These are phyloP conservation scores for Rhagium mordax DNA, from an alignment of 2,888 invertebrate species.

Conservation along the genomic window DNA sequence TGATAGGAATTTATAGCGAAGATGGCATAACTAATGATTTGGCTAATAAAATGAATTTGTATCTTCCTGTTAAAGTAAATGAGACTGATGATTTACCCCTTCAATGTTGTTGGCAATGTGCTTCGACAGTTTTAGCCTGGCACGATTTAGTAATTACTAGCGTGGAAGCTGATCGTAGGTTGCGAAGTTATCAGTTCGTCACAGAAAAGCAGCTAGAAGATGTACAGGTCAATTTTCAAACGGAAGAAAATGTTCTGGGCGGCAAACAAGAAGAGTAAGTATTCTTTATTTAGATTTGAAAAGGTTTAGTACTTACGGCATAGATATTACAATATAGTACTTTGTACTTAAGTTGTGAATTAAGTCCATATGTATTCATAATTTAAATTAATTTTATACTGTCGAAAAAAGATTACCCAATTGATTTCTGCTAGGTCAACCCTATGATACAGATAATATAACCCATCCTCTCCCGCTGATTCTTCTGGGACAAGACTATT, in stretches of 20 bases:
- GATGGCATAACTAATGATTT: conserved; percentile 76
- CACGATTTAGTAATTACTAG: conserved; percentile 75
- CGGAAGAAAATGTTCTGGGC: conserved; percentile 21
- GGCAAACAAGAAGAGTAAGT: conserved; percentile 41
- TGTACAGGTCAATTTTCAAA: conserved; percentile 19
- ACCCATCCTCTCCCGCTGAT: no score
- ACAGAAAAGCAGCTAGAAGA: conserved; percentile 50
- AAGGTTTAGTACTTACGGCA: no score
- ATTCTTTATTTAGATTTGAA: background rate
- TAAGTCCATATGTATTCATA: no score
- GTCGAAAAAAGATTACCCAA: no score
- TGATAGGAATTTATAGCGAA: conserved; percentile 76
- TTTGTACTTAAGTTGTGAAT: no score
- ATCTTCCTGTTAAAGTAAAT: conserved; percentile 77
- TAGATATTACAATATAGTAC: no score
- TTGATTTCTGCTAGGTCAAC: no score
- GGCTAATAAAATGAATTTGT: conserved; percentile 75
- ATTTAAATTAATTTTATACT: no score
- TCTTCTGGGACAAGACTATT: no score
- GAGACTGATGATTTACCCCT: conserved; percentile 73
- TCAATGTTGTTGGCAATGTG: conserved; percentile 78
- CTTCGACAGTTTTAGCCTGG: conserved; percentile 77
- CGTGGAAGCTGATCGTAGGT: conserved; percentile 72
- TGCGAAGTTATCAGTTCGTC: conserved; percentile 62
- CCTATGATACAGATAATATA: no score